Conservation (phyloP, 2,113 vertebrate species). For the Macquaria australasica region DNA sequence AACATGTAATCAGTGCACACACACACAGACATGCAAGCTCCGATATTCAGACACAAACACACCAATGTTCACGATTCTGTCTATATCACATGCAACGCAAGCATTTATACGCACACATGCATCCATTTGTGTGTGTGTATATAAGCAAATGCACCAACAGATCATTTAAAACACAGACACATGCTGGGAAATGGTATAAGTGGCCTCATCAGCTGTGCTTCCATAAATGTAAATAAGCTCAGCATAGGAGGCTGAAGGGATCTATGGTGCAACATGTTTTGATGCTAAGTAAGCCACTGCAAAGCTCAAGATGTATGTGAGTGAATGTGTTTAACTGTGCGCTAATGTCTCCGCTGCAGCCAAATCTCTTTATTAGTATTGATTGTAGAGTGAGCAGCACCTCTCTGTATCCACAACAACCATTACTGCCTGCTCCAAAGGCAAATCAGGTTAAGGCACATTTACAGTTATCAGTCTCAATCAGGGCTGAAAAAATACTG, state of each 20-base stretch:
- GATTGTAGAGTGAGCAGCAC: neutral
- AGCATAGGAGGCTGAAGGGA: neutral
- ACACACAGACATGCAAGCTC: constrained; percentile 52
- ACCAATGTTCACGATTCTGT: neutral
- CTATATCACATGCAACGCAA: constrained; percentile 51
- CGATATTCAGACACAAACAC: neutral
- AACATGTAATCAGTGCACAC: constrained; percentile 14
- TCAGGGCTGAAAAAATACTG: neutral
- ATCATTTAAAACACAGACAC: constrained; percentile 35
- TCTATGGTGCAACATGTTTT: constrained; percentile 1
- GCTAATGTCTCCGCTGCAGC: constrained; percentile 15
- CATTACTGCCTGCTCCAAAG: neutral
- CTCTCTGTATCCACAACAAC: constrained; percentile 56
- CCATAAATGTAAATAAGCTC: neutral
- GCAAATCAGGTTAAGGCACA: constrained; percentile 32
- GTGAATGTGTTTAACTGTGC: neutral
- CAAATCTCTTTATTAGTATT: constrained; percentile 49
- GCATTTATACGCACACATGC: constrained; percentile 24
- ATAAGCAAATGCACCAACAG: constrained; percentile 1
- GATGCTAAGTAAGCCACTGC: neutral
- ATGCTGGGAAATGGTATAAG: constrained; percentile 59
- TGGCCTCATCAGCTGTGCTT: constrained; percentile 2
- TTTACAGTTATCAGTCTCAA: constrained; percentile 18
- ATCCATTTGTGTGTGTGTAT: neutral
- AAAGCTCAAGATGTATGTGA: neutral